phyloP scores from a whole-genome alignment of 2,797 vertebrate species.

The Chelidonichthys spinosus region DNA sequence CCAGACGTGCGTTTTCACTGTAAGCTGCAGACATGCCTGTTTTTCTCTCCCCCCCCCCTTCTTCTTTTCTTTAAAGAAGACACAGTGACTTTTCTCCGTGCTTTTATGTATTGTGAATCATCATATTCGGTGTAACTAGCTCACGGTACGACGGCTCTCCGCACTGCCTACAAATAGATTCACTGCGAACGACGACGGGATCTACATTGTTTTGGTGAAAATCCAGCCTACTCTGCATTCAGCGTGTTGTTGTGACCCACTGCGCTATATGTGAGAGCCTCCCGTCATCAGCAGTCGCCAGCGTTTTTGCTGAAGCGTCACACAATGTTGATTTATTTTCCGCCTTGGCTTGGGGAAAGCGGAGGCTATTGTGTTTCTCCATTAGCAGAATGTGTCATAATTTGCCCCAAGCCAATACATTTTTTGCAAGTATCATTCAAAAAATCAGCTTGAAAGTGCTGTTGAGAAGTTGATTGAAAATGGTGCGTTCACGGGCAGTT shows the following conservation, averaged over 20 bases:
- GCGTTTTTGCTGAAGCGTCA: conserved; percentile 17
- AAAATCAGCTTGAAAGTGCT: background rate
- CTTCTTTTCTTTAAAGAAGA: conserved; percentile 33
- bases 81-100: conserved; percentile 30
- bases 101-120: conserved; percentile 44
- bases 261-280: conserved; percentile 22
- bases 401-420: background rate
- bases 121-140: conserved; percentile 23
- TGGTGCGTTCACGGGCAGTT: background rate
- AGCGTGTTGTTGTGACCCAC: conserved; percentile 29
- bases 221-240: conserved; percentile 18
- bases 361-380: background rate
- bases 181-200: conserved; percentile 7
- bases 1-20: conserved; percentile 54
- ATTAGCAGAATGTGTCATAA: background rate
- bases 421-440: background rate
- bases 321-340: conserved; percentile 6
- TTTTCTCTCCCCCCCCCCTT: conserved; percentile 4
- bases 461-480: background rate
- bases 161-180: conserved; percentile 15
- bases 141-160: conserved; percentile 10
- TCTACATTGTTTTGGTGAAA: conserved; percentile 23
- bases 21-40: conserved; percentile 58
- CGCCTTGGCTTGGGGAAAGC: background rate
- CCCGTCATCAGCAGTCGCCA: conserved; percentile 20